Evolutionary conservation across 1,140 invertebrate genomes (phyloP), one percentile per base, ranked within the genome.

Genomic region (Druon quercuslanigerum): DNA sequence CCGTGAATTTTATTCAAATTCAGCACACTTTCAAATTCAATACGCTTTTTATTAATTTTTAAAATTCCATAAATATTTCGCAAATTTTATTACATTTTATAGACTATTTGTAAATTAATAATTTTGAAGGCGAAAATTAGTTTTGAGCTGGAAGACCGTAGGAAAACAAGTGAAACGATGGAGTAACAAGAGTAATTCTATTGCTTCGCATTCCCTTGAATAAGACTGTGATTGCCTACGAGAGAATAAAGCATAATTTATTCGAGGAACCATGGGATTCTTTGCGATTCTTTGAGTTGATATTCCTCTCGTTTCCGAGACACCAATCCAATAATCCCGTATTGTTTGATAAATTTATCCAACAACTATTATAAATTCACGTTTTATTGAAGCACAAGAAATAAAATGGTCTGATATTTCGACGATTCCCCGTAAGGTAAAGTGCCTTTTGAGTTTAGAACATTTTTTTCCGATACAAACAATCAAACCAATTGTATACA

Each of bases 141-240:
- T 60, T 60, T 60, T 60, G 57, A 14, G 9, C 4, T 13, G 1
- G 57, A 60, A 33, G 9, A 73, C 19, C 9, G 76, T 46, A 77
- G 66, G 73, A 83, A 82, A 85, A 82, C 79, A 82, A 82, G 74
- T 60, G 20, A 25, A 73, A 71, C 51, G 50, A 73, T 40, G 74
- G 71, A 78, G 71, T 71, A 74, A 76, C 75, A 74, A 79, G 80
- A 82, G 78, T 85, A 83, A 84, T 83, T 83, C 71, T 72, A 51
- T 76, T 76, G 77, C 60, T 78, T 72, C 72, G 80, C 76, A 54
- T 60, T 60, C 57, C 51, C 25, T 77, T 90, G 88, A 90, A 90
- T 90, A 87, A 83, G 78, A 56, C 87, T 83, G 85, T 89, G 88
- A 90, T 90, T 90, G 88, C 82, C 74, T 86, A 87, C 85, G 85